Conservation (phyloP, 2,888 invertebrate genomes). For the Baronia brevicornis region DNA sequence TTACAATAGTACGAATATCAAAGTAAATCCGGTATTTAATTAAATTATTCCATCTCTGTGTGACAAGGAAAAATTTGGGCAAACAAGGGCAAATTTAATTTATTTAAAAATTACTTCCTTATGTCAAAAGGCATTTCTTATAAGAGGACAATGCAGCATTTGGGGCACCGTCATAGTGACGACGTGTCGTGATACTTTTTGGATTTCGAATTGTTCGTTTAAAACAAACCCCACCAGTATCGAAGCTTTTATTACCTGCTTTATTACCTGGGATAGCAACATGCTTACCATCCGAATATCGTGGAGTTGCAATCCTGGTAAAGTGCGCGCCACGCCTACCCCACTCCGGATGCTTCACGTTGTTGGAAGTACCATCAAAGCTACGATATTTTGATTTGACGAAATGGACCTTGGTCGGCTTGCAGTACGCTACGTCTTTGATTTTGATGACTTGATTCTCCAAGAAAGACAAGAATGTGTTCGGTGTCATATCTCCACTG, state of each 20-base stretch:
- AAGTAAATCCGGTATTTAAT: no score
- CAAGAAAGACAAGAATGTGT: slow-evolving; percentile 64
- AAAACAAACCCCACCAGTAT: no score
- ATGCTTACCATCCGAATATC: slow-evolving; percentile 76
- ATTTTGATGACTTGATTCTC: slow-evolving; percentile 49
- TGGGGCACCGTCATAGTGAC: no score
- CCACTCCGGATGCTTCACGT: slow-evolving; percentile 79
- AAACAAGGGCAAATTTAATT: no score
- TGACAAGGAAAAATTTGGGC: no score
- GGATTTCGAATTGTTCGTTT: no score
- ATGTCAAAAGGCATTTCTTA: no score
- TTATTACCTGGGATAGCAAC: neutral
- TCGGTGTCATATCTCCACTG: slow-evolving; percentile 55
- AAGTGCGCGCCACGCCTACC: slow-evolving; percentile 77
- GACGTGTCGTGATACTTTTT: no score
- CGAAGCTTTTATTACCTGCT: neutral
- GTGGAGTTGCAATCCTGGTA: slow-evolving; percentile 74
- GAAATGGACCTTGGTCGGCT: slow-evolving; percentile 32
- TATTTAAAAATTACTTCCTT: no score
- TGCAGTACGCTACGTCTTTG: slow-evolving; percentile 40
- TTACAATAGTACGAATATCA: no score
- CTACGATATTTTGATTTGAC: slow-evolving; percentile 75
- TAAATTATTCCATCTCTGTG: no score
- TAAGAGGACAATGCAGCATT: no score
- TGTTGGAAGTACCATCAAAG: slow-evolving; percentile 88